Conservation (phyloP, 2,888 invertebrate genomes). For the Tiphia femorata region DNA sequence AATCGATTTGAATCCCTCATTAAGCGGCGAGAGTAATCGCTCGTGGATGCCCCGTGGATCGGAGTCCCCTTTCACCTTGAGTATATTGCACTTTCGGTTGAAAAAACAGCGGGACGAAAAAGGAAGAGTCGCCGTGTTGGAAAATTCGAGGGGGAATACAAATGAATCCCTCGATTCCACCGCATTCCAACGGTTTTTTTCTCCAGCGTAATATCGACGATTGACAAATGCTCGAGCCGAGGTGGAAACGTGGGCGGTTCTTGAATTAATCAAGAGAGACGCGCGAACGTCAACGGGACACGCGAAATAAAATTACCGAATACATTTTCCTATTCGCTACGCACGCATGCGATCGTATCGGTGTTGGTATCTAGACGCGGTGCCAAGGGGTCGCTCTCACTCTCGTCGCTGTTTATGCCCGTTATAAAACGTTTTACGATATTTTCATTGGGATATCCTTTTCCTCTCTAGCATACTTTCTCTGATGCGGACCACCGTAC, state of each 20-base stretch:
- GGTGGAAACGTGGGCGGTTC: background rate
- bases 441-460: slow-evolving; percentile 31
- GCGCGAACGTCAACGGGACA: background rate
- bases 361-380: slow-evolving; percentile 5
- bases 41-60: background rate
- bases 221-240: background rate
- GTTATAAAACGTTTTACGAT: slow-evolving; percentile 54
- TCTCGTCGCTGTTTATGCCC: slow-evolving; percentile 47
- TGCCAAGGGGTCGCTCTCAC: slow-evolving; percentile 32
- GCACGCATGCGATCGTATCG: slow-evolving; percentile 5
- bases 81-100: no score
- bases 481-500: slow-evolving; percentile 4
- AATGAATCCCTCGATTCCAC: no score
- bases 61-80: no score
- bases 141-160: no score
- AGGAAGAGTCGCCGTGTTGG: no score
- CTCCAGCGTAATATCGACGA: no score
- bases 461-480: slow-evolving; percentile 28
- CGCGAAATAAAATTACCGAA: slow-evolving; percentile 2
- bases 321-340: slow-evolving; percentile 10
- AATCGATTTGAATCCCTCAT: slow-evolving; percentile 2
- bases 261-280: slow-evolving; percentile 1
- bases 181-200: background rate
- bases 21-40: slow-evolving; percentile 6
- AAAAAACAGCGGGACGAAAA: no score